These are phyloP conservation scores for Pollenia amentaria DNA, from an alignment of 2,888 invertebrate genomes.

Conservation along the genomic window DNA sequence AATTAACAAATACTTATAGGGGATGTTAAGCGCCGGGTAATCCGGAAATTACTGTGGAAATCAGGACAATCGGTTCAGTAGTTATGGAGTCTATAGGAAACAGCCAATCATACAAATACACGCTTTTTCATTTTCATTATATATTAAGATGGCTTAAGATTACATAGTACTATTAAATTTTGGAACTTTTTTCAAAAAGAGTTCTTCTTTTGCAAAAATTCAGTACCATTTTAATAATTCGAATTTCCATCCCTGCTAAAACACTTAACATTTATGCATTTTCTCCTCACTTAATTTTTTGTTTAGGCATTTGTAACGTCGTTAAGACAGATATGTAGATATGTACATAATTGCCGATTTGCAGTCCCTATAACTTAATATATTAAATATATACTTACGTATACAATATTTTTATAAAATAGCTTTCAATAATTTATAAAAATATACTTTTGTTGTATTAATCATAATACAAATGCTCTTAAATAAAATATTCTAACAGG, in stretches of 20 bases:
- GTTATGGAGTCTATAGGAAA: no score
- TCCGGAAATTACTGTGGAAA: no score
- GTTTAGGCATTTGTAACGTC: background rate
- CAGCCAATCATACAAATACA: no score
- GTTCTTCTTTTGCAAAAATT: no score
- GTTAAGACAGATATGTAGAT: background rate
- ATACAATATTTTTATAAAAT: background rate
- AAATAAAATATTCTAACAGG: background rate
- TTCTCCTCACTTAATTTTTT: background rate
- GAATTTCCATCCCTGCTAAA: background rate
- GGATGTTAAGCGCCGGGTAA: no score
- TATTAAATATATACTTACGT: background rate
- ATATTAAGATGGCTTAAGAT: no score
- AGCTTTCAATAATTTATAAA: background rate
- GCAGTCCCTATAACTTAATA: constrained; percentile 56
- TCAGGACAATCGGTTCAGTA: no score
- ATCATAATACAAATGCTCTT: background rate
- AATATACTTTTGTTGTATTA: background rate
- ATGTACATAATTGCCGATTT: constrained; percentile 35
- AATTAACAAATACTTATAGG: no score
- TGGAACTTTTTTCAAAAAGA: no score
- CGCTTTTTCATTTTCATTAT: no score
- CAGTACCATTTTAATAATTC: no score
- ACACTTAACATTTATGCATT: background rate
- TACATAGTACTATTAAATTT: no score